Conservation (phyloP, 2,797 vertebrate species). For the Rhinogobio ventralis region DNA sequence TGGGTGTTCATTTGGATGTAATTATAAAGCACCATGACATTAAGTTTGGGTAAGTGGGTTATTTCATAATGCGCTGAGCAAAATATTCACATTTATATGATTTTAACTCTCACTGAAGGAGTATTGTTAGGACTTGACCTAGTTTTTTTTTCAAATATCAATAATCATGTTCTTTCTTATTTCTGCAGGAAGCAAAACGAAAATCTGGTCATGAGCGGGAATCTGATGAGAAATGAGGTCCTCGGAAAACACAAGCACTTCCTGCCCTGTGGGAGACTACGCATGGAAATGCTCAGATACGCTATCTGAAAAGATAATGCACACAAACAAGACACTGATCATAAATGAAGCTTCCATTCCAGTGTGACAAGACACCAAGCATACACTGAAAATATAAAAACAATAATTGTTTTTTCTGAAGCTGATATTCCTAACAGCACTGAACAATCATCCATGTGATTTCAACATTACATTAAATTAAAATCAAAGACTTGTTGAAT, state of each 20-base stretch:
- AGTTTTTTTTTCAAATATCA: slow-evolving; percentile 36
- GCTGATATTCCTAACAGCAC: not conserved
- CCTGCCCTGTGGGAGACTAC: slow-evolving; percentile 27
- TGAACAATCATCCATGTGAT: slow-evolving; percentile 12
- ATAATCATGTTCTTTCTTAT: slow-evolving; percentile 39
- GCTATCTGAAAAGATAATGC: slow-evolving; percentile 38
- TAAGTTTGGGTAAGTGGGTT: slow-evolving; percentile 24
- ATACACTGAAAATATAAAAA: not conserved
- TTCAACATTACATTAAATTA: slow-evolving; percentile 19
- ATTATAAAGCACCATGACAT: not conserved
- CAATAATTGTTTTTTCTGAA: not conserved
- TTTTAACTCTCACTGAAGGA: not conserved
- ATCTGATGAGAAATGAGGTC: slow-evolving; percentile 45
- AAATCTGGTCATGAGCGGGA: slow-evolving; percentile 31
- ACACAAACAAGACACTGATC: slow-evolving; percentile 39
- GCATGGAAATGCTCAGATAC: slow-evolving; percentile 24
- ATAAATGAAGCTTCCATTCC: slow-evolving; percentile 29
- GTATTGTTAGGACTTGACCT: slow-evolving; percentile 2
- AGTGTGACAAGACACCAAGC: slow-evolving; percentile 36
- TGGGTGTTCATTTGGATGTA: slow-evolving; percentile 34
- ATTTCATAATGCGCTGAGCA: not conserved
- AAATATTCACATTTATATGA: slow-evolving; percentile 28
- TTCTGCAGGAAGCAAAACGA: slow-evolving; percentile 47
- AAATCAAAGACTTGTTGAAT: slow-evolving; percentile 35
- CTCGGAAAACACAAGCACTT: slow-evolving; percentile 22